Conservation (phyloP, 1,140 invertebrate species). For the Papilio helenus region DNA sequence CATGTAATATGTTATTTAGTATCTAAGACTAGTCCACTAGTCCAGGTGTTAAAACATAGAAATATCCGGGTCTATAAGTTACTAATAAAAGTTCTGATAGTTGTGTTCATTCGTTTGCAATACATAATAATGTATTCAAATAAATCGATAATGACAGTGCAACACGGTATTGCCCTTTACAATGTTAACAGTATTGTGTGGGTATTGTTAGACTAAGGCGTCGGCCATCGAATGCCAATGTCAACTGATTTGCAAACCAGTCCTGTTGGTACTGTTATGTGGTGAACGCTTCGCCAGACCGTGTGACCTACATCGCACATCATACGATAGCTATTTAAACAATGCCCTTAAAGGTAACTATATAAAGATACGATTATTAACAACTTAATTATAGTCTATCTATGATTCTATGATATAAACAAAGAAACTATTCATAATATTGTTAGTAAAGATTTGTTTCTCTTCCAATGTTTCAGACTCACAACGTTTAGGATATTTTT, state of each 20-base stretch:
- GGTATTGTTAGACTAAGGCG: slow-evolving; percentile 44
- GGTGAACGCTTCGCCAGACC: slow-evolving; percentile 48
- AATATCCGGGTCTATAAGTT: not conserved
- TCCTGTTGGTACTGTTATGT: slow-evolving; percentile 71
- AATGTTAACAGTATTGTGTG: slow-evolving; percentile 42
- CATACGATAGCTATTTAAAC: slow-evolving; percentile 28
- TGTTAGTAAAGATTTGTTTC: not conserved
- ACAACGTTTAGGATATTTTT: no score
- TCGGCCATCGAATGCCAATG: slow-evolving; percentile 74
- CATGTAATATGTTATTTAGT: no score
- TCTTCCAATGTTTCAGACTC: no score
- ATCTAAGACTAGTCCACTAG: no score
- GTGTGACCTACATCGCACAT: slow-evolving; percentile 63
- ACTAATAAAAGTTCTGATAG: not conserved
- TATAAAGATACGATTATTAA: not conserved
- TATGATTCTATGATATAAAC: not conserved
- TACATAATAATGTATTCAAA: not conserved
- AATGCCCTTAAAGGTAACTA: slow-evolving; percentile 10
- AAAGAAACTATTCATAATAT: not conserved
- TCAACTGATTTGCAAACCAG: slow-evolving; percentile 77
- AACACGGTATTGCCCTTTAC: not conserved
- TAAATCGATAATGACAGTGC: not conserved
- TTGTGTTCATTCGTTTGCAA: not conserved
- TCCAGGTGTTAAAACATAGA: not conserved
- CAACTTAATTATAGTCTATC: no score